phyloP scores from a whole-genome alignment of 2,113 vertebrate genomes.

The Chamaea fasciata region DNA sequence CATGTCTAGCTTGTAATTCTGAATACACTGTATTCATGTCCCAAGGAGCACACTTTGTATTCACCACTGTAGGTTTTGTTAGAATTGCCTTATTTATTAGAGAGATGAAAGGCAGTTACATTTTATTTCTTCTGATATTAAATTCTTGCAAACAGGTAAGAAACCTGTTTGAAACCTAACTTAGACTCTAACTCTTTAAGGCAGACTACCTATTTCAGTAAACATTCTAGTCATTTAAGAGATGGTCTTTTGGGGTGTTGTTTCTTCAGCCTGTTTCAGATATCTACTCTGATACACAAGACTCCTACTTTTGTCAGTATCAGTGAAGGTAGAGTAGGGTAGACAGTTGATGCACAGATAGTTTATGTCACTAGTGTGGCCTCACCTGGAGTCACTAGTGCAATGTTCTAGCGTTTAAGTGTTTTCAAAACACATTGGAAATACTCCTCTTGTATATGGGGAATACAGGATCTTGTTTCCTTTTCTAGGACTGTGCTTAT shows the following conservation, averaged over 20 bases:
- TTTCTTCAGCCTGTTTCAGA: background rate
- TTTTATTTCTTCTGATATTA: background rate
- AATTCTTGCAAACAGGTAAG: background rate
- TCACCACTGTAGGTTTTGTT: background rate
- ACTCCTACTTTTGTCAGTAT: background rate
- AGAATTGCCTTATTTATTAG: background rate
- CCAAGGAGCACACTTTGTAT: background rate
- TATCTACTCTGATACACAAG: rapidly evolving
- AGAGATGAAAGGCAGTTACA: background rate
- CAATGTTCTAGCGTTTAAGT: background rate
- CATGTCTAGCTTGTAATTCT: background rate
- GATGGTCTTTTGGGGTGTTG: background rate
- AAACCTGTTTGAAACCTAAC: background rate
- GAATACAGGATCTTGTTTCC: rapidly evolving
- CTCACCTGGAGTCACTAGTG: background rate
- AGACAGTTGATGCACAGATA: background rate
- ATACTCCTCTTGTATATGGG: background rate
- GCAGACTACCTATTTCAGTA: background rate
- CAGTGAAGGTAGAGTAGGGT: rapidly evolving
- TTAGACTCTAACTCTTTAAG: background rate
- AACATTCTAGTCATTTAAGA: background rate
- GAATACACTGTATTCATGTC: background rate
- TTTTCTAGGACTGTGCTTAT: background rate
- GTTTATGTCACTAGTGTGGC: background rate
- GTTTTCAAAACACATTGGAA: background rate